Evolutionary conservation across 2,797 vertebrate genomes (phyloP).

Genomic region (Selene dorsalis): DNA sequence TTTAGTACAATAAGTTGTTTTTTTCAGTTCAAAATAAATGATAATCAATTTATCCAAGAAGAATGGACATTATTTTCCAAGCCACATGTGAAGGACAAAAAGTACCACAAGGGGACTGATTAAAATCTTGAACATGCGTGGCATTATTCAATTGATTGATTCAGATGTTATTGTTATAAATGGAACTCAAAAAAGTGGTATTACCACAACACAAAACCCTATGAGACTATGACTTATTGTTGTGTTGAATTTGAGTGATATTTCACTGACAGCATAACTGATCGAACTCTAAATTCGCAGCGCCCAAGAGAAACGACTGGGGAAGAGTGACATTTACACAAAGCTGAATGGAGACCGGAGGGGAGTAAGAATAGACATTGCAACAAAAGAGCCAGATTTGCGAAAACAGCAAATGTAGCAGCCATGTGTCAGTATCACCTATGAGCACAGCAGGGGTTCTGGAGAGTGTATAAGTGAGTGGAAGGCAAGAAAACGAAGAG

Average conservation of each 20-base stretch:
- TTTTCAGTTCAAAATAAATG: constrained; percentile 46
- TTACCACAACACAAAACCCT: constrained; percentile 70
- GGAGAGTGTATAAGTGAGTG: constrained; percentile 52
- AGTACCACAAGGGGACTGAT: constrained; percentile 30
- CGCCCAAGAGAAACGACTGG: constrained; percentile 63
- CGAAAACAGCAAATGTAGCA: constrained; percentile 67
- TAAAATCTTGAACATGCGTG: constrained; percentile 52
- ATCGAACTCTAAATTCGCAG: constrained; percentile 67
- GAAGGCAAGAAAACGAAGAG: constrained; percentile 59
- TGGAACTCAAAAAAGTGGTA: constrained; percentile 63
- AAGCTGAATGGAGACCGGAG: constrained; percentile 74
- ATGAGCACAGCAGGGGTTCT: constrained; percentile 66
- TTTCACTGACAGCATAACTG: constrained; percentile 74
- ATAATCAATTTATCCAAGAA: constrained; percentile 53
- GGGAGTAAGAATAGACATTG: constrained; percentile 70
- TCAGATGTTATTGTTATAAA: constrained; percentile 69
- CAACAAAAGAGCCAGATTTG: constrained; percentile 74
- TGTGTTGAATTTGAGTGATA: constrained; percentile 76
- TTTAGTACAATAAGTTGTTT: constrained; percentile 33
- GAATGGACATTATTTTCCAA: constrained; percentile 49
- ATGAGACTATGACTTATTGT: constrained; percentile 75
- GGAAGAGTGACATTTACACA: constrained; percentile 79
- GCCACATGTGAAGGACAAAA: constrained; percentile 43
- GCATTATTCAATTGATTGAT: constrained; percentile 70
- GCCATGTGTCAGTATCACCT: constrained; percentile 73